Percentiles rank a stretch among this genome's conserved stretches.
Evolutionary conservation across 2,113 vertebrate species (phyloP).

Genomic region (Chloroceryle aenea): DNA sequence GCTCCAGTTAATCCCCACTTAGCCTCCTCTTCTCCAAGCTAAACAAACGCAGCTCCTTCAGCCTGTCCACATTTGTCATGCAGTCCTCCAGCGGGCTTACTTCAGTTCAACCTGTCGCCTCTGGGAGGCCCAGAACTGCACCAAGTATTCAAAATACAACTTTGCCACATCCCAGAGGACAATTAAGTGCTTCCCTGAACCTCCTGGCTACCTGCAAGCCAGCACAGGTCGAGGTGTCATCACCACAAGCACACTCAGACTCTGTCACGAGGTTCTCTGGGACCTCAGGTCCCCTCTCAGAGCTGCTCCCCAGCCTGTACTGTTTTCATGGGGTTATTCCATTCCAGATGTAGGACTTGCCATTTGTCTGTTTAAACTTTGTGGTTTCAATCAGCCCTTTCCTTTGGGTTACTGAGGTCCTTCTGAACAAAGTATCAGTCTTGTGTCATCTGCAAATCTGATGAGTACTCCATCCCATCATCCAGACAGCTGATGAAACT

Average conservation of each 20-base stretch:
- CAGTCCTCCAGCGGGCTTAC: not conserved
- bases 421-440: not conserved
- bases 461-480: not conserved
- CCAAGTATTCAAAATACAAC: not conserved
- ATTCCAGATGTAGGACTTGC: not conserved
- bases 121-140: not conserved
- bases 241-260: not conserved
- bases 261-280: not conserved
- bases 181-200: not conserved
- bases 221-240: rapidly evolving
- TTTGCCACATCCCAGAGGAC: not conserved
- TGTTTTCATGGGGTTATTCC: not conserved
- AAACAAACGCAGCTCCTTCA: not conserved
- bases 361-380: not conserved
- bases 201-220: not conserved
- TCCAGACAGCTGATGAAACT: not conserved
- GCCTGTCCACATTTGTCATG: not conserved
- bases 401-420: not conserved
- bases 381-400: not conserved
- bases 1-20: not conserved
- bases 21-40: not conserved
- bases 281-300: rapidly evolving
- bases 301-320: not conserved
- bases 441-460: not conserved
- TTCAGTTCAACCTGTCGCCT: not conserved